phyloP scores from a whole-genome alignment of 2,797 vertebrate genomes.

The Macropus fuliginosus region DNA sequence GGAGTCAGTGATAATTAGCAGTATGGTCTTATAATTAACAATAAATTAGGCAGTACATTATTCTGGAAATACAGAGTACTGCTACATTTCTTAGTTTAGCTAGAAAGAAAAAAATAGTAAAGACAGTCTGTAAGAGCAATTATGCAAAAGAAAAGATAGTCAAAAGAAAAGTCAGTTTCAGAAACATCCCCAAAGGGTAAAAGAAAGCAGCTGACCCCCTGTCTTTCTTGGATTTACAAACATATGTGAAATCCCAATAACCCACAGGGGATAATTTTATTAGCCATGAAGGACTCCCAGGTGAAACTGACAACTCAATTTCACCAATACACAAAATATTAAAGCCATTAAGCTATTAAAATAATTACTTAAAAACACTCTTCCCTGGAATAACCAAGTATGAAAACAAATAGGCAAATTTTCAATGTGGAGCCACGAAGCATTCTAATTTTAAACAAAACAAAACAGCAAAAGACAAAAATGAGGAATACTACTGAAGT shows the following conservation, averaged over 20 bases:
- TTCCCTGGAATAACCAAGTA: conserved; percentile 50
- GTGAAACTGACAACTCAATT: conserved; percentile 62
- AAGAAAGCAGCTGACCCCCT: conserved; percentile 42
- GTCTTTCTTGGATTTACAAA: neutral
- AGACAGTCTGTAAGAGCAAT: neutral
- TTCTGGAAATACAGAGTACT: neutral
- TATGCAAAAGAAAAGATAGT: conserved; percentile 36
- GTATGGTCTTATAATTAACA: neutral
- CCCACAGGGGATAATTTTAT: conserved; percentile 33
- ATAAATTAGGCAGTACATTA: neutral
- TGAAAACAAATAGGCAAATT: conserved; percentile 55
- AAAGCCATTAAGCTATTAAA: conserved; percentile 53
- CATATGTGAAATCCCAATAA: conserved; percentile 48
- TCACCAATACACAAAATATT: conserved; percentile 34
- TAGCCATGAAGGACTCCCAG: conserved; percentile 50
- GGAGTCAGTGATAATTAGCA: conserved; percentile 3
- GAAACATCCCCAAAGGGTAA: conserved; percentile 35
- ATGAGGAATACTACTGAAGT: neutral
- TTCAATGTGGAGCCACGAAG: conserved; percentile 47
- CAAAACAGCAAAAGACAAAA: conserved; percentile 21
- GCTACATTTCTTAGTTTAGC: neutral
- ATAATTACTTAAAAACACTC: conserved; percentile 31
- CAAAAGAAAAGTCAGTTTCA: conserved; percentile 43
- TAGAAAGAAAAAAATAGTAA: conserved; percentile 23
- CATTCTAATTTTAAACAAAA: conserved; percentile 61